Conservation (phyloP, 2,113 vertebrate genomes). For the Oncorhynchus masou region DNA sequence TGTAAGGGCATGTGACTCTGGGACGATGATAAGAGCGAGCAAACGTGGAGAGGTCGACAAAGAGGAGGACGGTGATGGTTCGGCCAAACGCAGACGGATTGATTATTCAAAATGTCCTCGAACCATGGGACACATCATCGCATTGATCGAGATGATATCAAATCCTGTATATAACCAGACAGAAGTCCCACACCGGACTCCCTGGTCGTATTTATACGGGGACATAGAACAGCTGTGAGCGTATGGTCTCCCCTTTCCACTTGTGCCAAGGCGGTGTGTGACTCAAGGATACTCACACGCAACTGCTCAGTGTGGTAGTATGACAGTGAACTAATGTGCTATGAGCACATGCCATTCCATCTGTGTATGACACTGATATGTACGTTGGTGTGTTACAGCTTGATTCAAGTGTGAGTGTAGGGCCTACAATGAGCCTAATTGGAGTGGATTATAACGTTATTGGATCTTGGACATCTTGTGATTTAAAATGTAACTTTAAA, state of each 20-base stretch:
- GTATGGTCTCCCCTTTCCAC: conserved; percentile 24
- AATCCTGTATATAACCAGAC: conserved; percentile 72
- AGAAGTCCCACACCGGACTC: conserved; percentile 53
- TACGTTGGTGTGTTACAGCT: conserved; percentile 21
- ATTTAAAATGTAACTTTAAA: neutral
- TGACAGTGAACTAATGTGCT: conserved; percentile 26
- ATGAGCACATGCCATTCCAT: conserved; percentile 53
- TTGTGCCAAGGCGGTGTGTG: conserved; percentile 56
- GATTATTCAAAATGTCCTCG: conserved; percentile 86
- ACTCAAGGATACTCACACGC: conserved; percentile 20
- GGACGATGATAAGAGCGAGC: conserved; percentile 74
- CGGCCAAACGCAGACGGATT: conserved; percentile 83
- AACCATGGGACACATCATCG: conserved; percentile 83
- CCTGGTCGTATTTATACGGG: conserved; percentile 49
- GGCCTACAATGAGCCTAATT: conserved; percentile 30
- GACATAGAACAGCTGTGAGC: conserved; percentile 36
- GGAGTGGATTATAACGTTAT: conserved; percentile 20
- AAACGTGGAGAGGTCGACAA: conserved; percentile 75
- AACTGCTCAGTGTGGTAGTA: conserved; percentile 44
- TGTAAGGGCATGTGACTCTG: conserved; percentile 79
- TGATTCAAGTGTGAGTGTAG: conserved; percentile 7
- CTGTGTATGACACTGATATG: conserved; percentile 38
- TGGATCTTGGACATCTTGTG: conserved; percentile 2
- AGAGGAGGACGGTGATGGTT: conserved; percentile 77
- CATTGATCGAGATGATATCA: conserved; percentile 84